Percentiles rank a stretch among this genome's conserved stretches.
phyloP scores from a whole-genome alignment of 2,797 vertebrate genomes.

The Acanthis flammea region DNA sequence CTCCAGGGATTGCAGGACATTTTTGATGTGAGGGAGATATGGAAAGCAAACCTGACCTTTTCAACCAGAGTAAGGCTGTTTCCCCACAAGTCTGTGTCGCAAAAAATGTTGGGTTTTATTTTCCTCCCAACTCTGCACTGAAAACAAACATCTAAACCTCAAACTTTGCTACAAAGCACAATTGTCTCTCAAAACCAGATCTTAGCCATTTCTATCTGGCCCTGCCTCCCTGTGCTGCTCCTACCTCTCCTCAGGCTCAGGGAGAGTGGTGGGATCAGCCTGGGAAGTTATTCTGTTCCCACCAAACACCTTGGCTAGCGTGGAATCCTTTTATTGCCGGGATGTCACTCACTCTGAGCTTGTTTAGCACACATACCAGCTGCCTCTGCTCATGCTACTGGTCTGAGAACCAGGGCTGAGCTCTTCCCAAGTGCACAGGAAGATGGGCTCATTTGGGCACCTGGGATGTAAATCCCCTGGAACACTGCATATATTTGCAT shows the following conservation, averaged over 20 bases:
- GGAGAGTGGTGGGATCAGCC: not conserved
- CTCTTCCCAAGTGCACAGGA: conserved; percentile 43
- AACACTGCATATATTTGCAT: conserved; percentile 37
- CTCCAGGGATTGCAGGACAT: conserved; percentile 23
- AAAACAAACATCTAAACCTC: conserved; percentile 58
- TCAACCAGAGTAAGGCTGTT: conserved; percentile 19
- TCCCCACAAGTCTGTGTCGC: not conserved
- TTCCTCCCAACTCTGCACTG: not conserved
- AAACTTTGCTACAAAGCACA: not conserved
- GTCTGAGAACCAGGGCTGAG: conserved; percentile 29
- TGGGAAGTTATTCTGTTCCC: conserved; percentile 52
- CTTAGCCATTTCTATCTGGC: not conserved
- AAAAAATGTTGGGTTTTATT: conserved; percentile 32
- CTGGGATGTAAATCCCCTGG: conserved; percentile 33
- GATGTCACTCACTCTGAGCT: conserved; percentile 50
- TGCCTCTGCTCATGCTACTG: conserved; percentile 60
- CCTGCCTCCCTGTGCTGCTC: not conserved
- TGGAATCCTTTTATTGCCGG: conserved; percentile 14
- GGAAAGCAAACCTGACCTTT: conserved; percentile 64
- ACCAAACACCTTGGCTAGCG: conserved; percentile 52
- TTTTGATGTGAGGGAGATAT: conserved; percentile 47
- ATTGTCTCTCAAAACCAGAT: not conserved
- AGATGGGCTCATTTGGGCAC: conserved; percentile 20
- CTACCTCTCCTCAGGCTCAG: not conserved
- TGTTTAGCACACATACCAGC: conserved; percentile 52